Conservation (phyloP, 2,113 vertebrate genomes). For the Phocoena phocoena region DNA sequence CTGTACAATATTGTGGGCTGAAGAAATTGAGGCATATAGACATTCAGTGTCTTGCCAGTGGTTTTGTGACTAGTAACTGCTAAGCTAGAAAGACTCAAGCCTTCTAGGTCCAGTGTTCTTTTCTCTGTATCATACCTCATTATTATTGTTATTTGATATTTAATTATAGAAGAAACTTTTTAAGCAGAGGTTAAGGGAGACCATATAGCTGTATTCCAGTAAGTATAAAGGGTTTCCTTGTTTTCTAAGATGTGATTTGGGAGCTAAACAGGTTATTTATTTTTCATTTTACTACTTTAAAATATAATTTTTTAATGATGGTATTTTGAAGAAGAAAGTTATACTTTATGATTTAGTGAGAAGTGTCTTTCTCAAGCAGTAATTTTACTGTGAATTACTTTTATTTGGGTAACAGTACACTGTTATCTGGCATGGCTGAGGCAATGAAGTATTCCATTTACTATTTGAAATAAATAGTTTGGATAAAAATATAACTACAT, state of each 20-base stretch:
- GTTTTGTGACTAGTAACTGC: slow-evolving; percentile 9
- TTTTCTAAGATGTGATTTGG: slow-evolving; percentile 42
- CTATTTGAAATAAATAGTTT: slow-evolving; percentile 36
- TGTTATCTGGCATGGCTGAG: background rate
- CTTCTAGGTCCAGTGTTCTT: background rate
- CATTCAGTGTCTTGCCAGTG: background rate
- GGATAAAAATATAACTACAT: background rate
- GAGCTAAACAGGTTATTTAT: background rate
- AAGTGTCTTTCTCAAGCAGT: slow-evolving; percentile 8
- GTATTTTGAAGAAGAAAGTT: slow-evolving; percentile 30
- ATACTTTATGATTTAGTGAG: slow-evolving; percentile 6
- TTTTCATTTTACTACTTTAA: slow-evolving; percentile 11
- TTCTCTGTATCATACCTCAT: background rate
- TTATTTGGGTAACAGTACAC: slow-evolving; percentile 9
- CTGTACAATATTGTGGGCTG: background rate
- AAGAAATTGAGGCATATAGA: background rate
- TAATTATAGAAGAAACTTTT: slow-evolving; percentile 39
- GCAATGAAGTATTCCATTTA: background rate
- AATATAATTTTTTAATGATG: background rate
- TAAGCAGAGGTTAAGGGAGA: slow-evolving; percentile 2
- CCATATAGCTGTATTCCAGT: background rate
- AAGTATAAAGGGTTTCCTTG: background rate
- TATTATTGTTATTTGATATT: slow-evolving; percentile 5
- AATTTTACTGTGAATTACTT: slow-evolving; percentile 35
- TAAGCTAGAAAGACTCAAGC: background rate